Evolutionary conservation across 2,113 vertebrate species (phyloP).

Genomic region (Percina caprodes): DNA sequence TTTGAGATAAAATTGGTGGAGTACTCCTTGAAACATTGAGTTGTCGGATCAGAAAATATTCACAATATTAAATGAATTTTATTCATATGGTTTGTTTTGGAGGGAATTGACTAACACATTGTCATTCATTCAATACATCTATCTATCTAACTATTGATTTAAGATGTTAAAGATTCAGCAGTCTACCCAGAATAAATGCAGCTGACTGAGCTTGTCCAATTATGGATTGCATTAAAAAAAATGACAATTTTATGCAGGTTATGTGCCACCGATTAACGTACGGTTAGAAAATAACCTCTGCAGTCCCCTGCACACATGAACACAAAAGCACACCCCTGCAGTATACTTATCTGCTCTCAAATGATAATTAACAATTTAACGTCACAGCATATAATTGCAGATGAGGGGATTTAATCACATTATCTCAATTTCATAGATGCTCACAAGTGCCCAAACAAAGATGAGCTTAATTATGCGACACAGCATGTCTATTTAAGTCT

Average conservation of each 20-base stretch:
- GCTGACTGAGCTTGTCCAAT: neutral
- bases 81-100: neutral
- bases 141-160: neutral
- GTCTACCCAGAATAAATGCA: neutral
- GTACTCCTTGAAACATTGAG: neutral
- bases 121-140: too few relatives aligned
- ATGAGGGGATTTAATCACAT: slow-evolving; percentile 69
- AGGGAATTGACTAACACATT: neutral
- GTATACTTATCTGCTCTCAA: slow-evolving; percentile 55
- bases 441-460: slow-evolving; percentile 59
- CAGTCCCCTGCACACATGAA: slow-evolving; percentile 21
- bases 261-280: neutral
- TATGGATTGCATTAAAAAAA: neutral
- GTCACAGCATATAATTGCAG: slow-evolving; percentile 63
- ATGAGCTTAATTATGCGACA: neutral
- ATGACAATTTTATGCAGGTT: neutral
- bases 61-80: too few relatives aligned
- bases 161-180: neutral
- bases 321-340: slow-evolving; percentile 10
- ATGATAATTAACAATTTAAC: slow-evolving; percentile 66
- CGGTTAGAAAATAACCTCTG: slow-evolving; percentile 23
- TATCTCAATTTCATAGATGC: slow-evolving; percentile 61
- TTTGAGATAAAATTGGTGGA: neutral
- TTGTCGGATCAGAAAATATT: neutral
- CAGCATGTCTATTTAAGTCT: slow-evolving; percentile 19